phyloP scores from a whole-genome alignment of 2,888 invertebrate genomes.

The Minunthozetes semirufus region DNA sequence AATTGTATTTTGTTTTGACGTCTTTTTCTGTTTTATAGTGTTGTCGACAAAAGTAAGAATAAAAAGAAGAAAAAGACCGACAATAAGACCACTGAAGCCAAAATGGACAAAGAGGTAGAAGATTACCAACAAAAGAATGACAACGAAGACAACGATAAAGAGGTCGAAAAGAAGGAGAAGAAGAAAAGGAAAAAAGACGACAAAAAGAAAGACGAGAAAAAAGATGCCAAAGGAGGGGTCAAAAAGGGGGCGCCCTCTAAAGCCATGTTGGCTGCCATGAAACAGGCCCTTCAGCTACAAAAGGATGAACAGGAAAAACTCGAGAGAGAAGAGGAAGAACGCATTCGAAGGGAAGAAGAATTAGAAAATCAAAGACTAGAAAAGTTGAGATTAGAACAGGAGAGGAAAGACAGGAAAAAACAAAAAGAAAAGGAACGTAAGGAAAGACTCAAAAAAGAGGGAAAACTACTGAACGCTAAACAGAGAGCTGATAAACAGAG shows the following conservation, averaged over 20 bases:
- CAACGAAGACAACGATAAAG: constrained; percentile 25
- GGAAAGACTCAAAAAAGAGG: constrained; percentile 89
- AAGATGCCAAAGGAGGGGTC: constrained; percentile 23
- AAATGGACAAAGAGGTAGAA: too few species aligned
- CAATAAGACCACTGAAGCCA: too few species aligned
- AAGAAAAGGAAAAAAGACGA: constrained; percentile 56
- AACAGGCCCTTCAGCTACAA: constrained; percentile 62
- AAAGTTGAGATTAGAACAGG: constrained; percentile 68
- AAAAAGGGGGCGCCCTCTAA: constrained; percentile 34
- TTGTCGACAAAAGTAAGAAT: too few species aligned
- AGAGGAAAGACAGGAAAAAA: constrained; percentile 78
- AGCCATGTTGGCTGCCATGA: constrained; percentile 69
- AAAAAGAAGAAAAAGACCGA: too few species aligned
- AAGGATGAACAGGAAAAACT: constrained; percentile 58
- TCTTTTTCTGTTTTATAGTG: too few species aligned
- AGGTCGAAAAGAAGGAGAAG: constrained; percentile 45
- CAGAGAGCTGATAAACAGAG: constrained; percentile 72
- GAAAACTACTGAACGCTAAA: constrained; percentile 83
- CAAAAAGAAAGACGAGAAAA: constrained; percentile 52
- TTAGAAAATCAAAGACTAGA: constrained; percentile 56
- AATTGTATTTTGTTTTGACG: too few species aligned
- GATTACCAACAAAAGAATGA: neutral
- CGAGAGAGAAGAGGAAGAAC: constrained; percentile 59
- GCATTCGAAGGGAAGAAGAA: constrained; percentile 64
- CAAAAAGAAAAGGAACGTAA: constrained; percentile 86